These are phyloP conservation scores for Gila robusta DNA, from an alignment of 2,797 vertebrate genomes.

Conservation along the genomic window DNA sequence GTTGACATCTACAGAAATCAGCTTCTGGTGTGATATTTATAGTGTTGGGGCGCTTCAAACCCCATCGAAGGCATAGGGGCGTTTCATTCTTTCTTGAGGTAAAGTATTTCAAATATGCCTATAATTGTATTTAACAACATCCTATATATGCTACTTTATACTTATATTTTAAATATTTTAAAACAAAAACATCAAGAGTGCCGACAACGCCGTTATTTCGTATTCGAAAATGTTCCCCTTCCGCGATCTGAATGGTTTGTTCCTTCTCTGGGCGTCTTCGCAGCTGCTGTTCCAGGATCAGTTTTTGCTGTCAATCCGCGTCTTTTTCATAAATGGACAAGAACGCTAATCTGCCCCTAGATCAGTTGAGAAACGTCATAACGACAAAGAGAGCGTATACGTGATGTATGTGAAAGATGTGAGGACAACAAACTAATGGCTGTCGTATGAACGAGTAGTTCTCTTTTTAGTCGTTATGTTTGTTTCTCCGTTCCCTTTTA, in stretches of 20 bases:
- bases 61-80: constrained; percentile 37
- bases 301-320: not conserved
- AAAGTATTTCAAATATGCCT: not conserved
- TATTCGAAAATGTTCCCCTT: not conserved
- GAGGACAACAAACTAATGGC: constrained; percentile 43
- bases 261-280: not conserved
- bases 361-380: constrained; percentile 37
- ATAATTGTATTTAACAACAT: no score
- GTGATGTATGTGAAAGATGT: constrained; percentile 49
- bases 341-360: constrained; percentile 12
- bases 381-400: constrained; percentile 43
- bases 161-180: rapidly evolving
- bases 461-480: not conserved
- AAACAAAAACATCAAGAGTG: not conserved
- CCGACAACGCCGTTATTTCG: not conserved
- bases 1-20: constrained; percentile 9
- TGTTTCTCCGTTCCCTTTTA: not conserved
- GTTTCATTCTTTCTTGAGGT: not conserved
- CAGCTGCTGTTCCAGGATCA: constrained; percentile 42
- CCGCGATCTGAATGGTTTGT: constrained; percentile 6
- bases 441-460: not conserved
- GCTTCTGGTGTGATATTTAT: constrained; percentile 54
- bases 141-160: rapidly evolving
- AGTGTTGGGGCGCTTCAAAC: constrained; percentile 63
- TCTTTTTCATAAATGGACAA: not conserved